These are phyloP conservation scores for Cryptoprocta ferox DNA, from an alignment of 2,797 vertebrate species.

Conservation along the genomic window DNA sequence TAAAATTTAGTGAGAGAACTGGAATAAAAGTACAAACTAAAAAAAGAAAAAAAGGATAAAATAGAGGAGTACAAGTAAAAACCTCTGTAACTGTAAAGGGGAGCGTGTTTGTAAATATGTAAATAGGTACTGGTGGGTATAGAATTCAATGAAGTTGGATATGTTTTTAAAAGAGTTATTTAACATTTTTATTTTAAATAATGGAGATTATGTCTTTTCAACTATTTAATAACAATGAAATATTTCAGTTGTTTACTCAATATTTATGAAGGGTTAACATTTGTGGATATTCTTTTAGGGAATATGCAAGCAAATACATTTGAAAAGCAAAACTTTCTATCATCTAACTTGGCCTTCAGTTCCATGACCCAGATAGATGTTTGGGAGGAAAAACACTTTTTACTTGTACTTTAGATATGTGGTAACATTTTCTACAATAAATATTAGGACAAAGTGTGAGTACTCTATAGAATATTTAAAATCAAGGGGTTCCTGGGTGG, in stretches of 20 bases:
- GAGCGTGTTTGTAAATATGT: conserved; percentile 3
- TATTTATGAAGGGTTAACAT: neutral
- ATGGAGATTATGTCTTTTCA: neutral
- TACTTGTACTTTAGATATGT: neutral
- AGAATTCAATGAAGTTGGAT: neutral
- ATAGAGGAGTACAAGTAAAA: neutral
- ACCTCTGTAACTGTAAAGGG: neutral
- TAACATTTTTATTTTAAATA: conserved; percentile 1
- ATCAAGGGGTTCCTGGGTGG: neutral
- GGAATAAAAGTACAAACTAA: neutral
- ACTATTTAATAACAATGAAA: neutral
- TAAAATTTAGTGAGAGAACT: neutral
- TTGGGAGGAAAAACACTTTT: conserved; percentile 4
- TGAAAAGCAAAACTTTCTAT: neutral
- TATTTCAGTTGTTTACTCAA: neutral
- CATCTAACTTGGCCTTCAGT: neutral
- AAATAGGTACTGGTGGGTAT: neutral
- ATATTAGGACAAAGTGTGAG: neutral
- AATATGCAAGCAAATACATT: neutral
- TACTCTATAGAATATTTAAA: neutral
- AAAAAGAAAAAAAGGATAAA: neutral
- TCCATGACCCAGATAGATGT: neutral
- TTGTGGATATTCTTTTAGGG: neutral
- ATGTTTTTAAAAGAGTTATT: neutral
- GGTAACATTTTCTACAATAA: neutral